Conservation (phyloP, 1,140 invertebrate genomes). For the Conus ventricosus region DNA sequence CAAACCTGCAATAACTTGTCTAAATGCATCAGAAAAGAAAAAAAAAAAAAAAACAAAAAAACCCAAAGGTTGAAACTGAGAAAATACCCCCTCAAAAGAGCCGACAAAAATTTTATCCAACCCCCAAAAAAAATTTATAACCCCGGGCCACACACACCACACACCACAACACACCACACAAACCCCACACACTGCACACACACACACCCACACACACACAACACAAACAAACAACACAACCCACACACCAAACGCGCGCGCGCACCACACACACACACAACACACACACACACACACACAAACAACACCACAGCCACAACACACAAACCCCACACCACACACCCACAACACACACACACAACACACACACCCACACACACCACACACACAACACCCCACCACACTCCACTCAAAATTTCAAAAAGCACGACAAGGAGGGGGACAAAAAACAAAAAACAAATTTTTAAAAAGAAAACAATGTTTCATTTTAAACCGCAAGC, state of each 20-base stretch:
- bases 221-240: no score
- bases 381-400: background rate
- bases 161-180: no score
- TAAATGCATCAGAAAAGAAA: background rate
- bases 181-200: no score
- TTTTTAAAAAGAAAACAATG: no score
- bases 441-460: no score
- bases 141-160: no score
- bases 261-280: conserved; percentile 6
- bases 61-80: background rate
- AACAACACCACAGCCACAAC: no score
- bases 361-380: conserved; percentile 12
- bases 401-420: background rate
- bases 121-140: background rate
- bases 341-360: conserved; percentile 18
- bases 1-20: background rate
- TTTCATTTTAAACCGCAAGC: no score
- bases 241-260: background rate
- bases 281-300: background rate
- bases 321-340: no score
- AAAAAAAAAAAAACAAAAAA: no score
- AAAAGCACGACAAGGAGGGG: no score
- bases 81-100: background rate
- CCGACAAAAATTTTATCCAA: background rate
- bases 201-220: background rate